Evolutionary conservation across 2,797 vertebrate species (phyloP).

Genomic region (Carcharodon carcharias): DNA sequence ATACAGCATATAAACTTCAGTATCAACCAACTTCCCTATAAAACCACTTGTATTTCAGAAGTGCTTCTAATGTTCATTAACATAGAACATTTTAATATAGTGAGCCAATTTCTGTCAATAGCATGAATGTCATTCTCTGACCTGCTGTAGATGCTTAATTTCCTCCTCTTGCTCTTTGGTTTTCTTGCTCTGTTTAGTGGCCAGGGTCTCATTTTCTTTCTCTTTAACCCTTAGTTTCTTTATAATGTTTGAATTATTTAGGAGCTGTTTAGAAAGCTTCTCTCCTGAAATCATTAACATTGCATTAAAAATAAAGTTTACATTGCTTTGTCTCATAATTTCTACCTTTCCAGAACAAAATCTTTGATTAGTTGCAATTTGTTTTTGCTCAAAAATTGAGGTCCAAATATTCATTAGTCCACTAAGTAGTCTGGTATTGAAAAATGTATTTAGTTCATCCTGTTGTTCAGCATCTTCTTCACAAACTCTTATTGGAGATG

Average conservation of each 20-base stretch:
- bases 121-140: conserved; percentile 44
- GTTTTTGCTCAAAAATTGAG: not conserved
- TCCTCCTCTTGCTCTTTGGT: conserved; percentile 84
- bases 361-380: not conserved
- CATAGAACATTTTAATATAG: not conserved
- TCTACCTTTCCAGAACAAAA: not conserved
- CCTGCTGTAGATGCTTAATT: conserved; percentile 80
- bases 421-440: not conserved
- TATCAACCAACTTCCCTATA: not conserved
- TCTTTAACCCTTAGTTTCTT: conserved; percentile 93
- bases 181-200: conserved; percentile 76
- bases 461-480: not conserved
- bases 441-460: not conserved
- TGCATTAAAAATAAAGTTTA: not conserved
- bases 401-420: not conserved
- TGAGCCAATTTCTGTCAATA: not conserved
- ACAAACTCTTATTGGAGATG: not conserved
- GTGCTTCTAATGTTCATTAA: not conserved
- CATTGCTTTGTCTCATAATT: not conserved
- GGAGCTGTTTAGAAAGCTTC: conserved; percentile 94
- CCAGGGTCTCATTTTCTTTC: conserved; percentile 74
- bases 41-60: not conserved
- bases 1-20: not conserved
- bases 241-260: conserved; percentile 93
- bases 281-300: conserved; percentile 64